Evolutionary conservation across 2,797 vertebrate genomes (phyloP), one percentile per base, ranked within the genome.

Genomic region (Sebastes oblongus): DNA sequence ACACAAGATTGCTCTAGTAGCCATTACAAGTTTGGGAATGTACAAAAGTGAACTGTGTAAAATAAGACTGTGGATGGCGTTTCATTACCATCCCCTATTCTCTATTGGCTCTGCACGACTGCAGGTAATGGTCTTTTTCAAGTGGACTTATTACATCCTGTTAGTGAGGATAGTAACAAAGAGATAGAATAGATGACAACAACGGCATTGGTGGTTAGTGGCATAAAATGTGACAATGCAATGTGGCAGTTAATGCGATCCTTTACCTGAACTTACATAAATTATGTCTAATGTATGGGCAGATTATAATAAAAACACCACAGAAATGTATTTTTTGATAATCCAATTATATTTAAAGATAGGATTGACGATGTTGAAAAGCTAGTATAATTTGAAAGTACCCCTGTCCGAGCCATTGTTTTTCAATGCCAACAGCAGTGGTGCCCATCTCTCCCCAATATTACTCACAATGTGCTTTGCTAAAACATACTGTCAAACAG

Each of bases 161-260:
- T 46, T 83, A 86, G 56, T 58, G 61, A 66, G 75, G 70, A 73
- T 88, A 88, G 91, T 89, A 90, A 42, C 72, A 73, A 73, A 72
- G 64, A 76, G 72, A 80, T 71, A 24, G 18, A 78, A 71, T 4
- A 32, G 7, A 29, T 22, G 29, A n/a, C 39, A 59, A 25, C 14
- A 46, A 50, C 66, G 14, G 29, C 10, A 24, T 20, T 9, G 24
- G 42, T 46, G 42, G 27, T 75, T 64, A 66, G 56, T 64, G 3
- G 27, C 24, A 42, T 75, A 5, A 55, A 72, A 62, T 60, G 42
- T 27, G 27, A 29, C 58, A 25, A 68, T 34, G 58, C n/a, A 62
- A n/a, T 27, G 42, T 2, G 1, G 20, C 55, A 10, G 14, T 46
- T 20, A 46, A 65, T 55, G 25, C 8, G 36, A 25, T 34, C n/a